Evolutionary conservation across 2,888 invertebrate genomes (phyloP), one percentile per base, ranked within the genome.

Genomic region (Drosophila mettleri): DNA sequence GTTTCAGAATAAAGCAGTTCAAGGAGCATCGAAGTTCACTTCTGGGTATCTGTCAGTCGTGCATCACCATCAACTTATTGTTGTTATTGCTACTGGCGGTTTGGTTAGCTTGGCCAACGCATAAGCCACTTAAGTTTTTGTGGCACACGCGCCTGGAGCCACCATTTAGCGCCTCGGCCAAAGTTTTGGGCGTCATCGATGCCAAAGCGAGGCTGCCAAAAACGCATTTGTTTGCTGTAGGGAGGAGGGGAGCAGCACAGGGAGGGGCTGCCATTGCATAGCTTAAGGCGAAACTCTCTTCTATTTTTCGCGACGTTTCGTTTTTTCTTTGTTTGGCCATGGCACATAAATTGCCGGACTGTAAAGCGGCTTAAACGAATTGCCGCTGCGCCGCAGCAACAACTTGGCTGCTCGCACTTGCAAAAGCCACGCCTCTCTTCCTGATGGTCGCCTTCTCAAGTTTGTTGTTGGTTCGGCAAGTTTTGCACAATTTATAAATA

Each of bases 111-210:
- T 71, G 74, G 82, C 88, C 89, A 87, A 76, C 82, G 82, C 88
- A 79, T 87, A 85, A 89, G 88, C 88, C 85, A 85, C 85, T 85
- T 85, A 85, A 85, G 89, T 85, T 87, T 85, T 87, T 87, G 75
- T 78, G 72, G 85, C 79, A 85, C 87, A 85, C 89, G 89, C 89
- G 86, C 77, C 83, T 82, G 69, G 86, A 74, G 88, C 88, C 86
- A 63, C 86, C 88, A 89, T 89, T 85, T 87, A 85, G 89, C 89
- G 86, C 79, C 79, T 77, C 74, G 34, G 41, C 63, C 14, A 66
- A 89, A 85, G 77, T 85, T 78, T 88, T 73, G 79, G 82, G 82
- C 79, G 86, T 85, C 89, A 85, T 87, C 89, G 77, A 85, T 81
- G 70, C 74, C 74, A 66, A 49, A 10, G 74, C 78, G 69, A 54